Evolutionary conservation across 2,113 vertebrate species (phyloP).

Genomic region (Oriolus oriolus): DNA sequence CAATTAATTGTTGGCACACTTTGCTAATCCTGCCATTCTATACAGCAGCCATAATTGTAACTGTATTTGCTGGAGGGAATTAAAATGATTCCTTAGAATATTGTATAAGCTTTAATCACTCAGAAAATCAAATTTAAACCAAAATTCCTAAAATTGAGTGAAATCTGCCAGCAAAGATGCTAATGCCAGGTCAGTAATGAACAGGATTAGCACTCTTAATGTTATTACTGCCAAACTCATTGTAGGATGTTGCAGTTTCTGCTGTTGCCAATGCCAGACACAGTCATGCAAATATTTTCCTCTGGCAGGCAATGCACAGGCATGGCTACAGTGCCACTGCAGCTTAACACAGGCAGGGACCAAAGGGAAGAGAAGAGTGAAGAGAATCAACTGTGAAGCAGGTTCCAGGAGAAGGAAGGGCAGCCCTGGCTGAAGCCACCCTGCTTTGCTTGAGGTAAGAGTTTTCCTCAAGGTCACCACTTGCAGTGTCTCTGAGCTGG

Average conservation of each 20-base stretch:
- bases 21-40: not conserved
- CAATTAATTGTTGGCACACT: not conserved
- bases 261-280: not conserved
- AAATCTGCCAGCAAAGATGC: not conserved
- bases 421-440: not conserved
- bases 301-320: not conserved
- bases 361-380: not conserved
- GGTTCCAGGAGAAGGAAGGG: not conserved
- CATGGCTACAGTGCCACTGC: not conserved
- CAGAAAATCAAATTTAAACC: not conserved
- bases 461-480: not conserved
- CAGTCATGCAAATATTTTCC: not conserved
- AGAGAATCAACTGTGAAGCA: not conserved
- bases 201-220: not conserved
- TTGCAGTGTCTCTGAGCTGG: not conserved
- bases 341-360: not conserved
- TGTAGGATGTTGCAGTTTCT: not conserved
- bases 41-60: not conserved
- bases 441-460: not conserved
- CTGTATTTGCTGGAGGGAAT: not conserved
- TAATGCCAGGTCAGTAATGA: not conserved
- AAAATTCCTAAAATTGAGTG: not conserved
- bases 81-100: not conserved
- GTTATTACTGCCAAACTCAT: not conserved
- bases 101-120: not conserved